Conservation (phyloP, 2,113 vertebrate genomes). For the Triplophysa siluroides region DNA sequence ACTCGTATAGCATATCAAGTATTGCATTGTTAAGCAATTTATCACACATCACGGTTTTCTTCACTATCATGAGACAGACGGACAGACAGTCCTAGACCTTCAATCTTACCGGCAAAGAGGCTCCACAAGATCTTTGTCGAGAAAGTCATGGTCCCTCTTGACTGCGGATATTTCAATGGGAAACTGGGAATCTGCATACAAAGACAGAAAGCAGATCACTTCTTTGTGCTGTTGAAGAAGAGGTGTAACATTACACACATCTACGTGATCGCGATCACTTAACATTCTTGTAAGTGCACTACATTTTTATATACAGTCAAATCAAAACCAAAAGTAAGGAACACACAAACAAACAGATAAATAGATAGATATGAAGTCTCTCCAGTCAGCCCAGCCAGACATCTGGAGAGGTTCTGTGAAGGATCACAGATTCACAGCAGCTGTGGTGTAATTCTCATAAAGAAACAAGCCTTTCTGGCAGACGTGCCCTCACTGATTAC, state of each 20-base stretch:
- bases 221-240: background rate
- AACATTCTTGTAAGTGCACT: too few species aligned
- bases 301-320: background rate
- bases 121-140: slow-evolving; percentile 97
- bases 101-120: slow-evolving; percentile 90
- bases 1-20: too few species aligned
- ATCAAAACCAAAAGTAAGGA: background rate
- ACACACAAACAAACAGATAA: background rate
- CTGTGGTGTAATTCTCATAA: slow-evolving; percentile 6
- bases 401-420: background rate
- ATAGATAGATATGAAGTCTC: background rate
- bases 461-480: background rate
- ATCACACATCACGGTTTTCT: too few species aligned
- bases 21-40: too few species aligned
- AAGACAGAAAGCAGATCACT: slow-evolving; percentile 50
- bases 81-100: background rate
- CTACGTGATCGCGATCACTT: too few species aligned
- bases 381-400: background rate
- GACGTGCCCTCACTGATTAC: slow-evolving; percentile 12
- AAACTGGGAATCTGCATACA: slow-evolving; percentile 85
- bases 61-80: background rate
- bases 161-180: slow-evolving; percentile 93
- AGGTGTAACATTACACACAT: too few species aligned
- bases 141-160: slow-evolving; percentile 96
- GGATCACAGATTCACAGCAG: slow-evolving; percentile 3